Conservation (phyloP, 2,113 vertebrate genomes). For the Camelus bactrianus region DNA sequence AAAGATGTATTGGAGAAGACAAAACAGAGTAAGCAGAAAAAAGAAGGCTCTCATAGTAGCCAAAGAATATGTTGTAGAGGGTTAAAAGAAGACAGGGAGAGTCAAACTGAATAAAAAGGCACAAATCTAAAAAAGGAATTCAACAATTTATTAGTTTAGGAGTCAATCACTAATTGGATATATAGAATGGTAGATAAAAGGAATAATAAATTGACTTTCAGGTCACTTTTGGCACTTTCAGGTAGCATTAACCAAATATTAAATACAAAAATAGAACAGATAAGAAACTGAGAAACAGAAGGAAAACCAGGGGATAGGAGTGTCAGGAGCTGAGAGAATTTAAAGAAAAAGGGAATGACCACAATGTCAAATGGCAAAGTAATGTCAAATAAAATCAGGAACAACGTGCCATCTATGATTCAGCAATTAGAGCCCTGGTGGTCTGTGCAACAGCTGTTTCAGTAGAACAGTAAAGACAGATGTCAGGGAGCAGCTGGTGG, state of each 20-base stretch:
- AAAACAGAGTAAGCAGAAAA: background rate
- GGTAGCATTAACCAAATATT: background rate
- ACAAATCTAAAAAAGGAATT: slow-evolving; percentile 11
- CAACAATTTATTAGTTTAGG: background rate
- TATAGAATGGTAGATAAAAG: background rate
- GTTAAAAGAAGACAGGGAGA: background rate
- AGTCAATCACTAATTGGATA: background rate
- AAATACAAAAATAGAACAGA: background rate
- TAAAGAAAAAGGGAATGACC: background rate
- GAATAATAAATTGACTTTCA: background rate
- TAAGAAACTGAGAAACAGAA: background rate
- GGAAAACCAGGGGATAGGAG: background rate
- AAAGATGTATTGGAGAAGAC: background rate
- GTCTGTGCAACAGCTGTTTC: slow-evolving; percentile 35
- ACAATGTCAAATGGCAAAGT: slow-evolving; percentile 40
- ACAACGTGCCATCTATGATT: background rate
- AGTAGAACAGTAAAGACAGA: background rate
- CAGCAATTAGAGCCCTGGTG: background rate
- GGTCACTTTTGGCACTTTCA: background rate
- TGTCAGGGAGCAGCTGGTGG: slow-evolving; percentile 40
- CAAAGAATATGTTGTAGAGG: background rate
- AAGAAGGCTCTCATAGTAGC: background rate
- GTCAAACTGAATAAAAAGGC: background rate
- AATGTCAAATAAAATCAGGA: slow-evolving; percentile 11
- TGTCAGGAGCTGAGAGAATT: background rate